Base-by-base conservation (phyloP, 2,797 vertebrate species). In the Danio choprae region DNA sequence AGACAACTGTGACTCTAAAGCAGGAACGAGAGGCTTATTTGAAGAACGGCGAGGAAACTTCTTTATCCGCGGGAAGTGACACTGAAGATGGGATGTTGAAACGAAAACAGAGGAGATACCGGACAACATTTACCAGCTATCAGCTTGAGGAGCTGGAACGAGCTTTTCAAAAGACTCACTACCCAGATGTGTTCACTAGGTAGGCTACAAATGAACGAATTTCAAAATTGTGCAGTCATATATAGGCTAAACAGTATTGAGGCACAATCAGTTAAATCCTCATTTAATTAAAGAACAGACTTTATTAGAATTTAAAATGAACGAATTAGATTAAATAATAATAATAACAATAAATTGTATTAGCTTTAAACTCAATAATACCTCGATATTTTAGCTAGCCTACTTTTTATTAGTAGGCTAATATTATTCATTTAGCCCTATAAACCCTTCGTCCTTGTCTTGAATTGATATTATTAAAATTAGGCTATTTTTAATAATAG, bases 141-240 rank as follows among this genome's bases (percentile, higher is more conserved):
- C 95, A 96, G 90, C 92, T 96, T 83, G 95, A 96, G 87, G 95
- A 96, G 87, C 93, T 96, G 84, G 95, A 96, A 90, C 92, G 95
- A 85, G 94, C 95, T 87, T 96, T 96, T 90, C 95, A 95, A 90
- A 96, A 96, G 91, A 96, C 95, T 6, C 95, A 96, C 90, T 96
- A 96, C 72, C 95, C 95, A 0, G 95, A 96, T 80, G 95, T 96
- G 86, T 96, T 96, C 91, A 96, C 95, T 87, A 96, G 95, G 95
- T 96, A 94, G 3, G n/a, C n/a, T n/a, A n/a, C n/a, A n/a, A n/a
- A 29, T 3, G 29, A 29, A 29, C 29, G 3, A 29, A 1, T 29
- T 29, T 29, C 29, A 29, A 29, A 29, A 29, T 29, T 29, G 29
- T 29, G 29, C 1, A 29, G 29, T 29, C 29, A n/a, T n/a, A n/a